phyloP scores from a whole-genome alignment of 2,797 vertebrate genomes.

The Mareca strepera region DNA sequence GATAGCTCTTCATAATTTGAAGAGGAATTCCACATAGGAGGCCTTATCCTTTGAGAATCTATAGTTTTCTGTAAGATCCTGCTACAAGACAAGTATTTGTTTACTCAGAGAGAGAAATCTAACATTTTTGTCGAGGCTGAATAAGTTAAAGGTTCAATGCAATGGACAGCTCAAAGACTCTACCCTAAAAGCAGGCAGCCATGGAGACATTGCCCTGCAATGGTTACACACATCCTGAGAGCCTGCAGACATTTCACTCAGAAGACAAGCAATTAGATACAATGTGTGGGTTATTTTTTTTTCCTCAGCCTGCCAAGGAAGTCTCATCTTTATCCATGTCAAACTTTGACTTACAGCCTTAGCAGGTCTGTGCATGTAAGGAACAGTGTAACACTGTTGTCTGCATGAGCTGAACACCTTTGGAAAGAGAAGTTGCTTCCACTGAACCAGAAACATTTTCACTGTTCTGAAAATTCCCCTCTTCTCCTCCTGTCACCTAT shows the following conservation, averaged over 20 bases:
- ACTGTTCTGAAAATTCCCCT: neutral
- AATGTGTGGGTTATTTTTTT: neutral
- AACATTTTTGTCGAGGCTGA: neutral
- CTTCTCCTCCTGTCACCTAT: neutral
- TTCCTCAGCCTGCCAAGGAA: neutral
- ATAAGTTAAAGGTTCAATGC: neutral
- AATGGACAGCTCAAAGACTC: neutral
- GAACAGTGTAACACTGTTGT: neutral
- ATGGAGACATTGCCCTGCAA: neutral
- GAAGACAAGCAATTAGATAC: neutral
- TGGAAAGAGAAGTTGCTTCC: neutral
- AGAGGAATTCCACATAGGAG: neutral
- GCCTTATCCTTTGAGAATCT: neutral
- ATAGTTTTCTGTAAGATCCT: neutral
- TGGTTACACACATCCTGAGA: neutral
- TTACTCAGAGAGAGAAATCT: neutral
- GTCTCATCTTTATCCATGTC: neutral
- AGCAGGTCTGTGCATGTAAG: neutral
- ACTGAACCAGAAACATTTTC: neutral
- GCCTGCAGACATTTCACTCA: neutral
- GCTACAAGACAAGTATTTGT: neutral
- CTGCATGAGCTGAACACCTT: neutral
- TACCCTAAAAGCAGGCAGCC: neutral
- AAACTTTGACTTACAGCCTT: neutral
- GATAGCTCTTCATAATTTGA: neutral